These are phyloP conservation scores for Vesta saturnalis DNA, from an alignment of 2,888 invertebrate genomes.

Conservation along the genomic window DNA sequence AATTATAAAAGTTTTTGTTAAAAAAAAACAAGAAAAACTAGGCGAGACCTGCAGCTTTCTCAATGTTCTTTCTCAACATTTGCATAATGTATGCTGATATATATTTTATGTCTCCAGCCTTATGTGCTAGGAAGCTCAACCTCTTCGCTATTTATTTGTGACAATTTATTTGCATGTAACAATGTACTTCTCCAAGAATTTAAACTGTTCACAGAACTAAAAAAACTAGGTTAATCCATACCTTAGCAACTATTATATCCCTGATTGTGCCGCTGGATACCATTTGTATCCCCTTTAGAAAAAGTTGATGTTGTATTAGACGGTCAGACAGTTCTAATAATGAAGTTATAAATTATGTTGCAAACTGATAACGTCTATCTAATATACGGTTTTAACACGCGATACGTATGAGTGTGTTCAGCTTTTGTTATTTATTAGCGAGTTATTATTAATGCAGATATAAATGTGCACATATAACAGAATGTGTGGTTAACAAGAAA, in stretches of 20 bases:
- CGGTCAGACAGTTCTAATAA: too few species aligned
- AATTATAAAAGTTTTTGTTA: slow-evolving; percentile 51
- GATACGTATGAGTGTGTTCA: neutral
- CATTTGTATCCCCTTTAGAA: slow-evolving; percentile 24
- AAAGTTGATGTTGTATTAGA: too few species aligned
- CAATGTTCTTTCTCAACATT: slow-evolving; percentile 42
- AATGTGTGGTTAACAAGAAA: slow-evolving; percentile 12
- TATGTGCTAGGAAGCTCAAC: slow-evolving; percentile 44
- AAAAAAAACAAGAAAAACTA: slow-evolving; percentile 43
- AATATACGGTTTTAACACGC: neutral
- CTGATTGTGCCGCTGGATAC: slow-evolving; percentile 23
- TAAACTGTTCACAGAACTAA: slow-evolving; percentile 32
- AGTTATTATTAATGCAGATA: neutral
- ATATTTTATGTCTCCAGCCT: slow-evolving; percentile 52
- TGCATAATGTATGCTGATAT: slow-evolving; percentile 53
- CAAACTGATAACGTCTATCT: slow-evolving; percentile 7
- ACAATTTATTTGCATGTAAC: slow-evolving; percentile 55
- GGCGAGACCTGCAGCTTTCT: slow-evolving; percentile 44
- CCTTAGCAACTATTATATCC: slow-evolving; percentile 19
- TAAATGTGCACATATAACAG: too few species aligned
- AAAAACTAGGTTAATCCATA: slow-evolving; percentile 43
- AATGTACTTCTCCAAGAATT: slow-evolving; percentile 44
- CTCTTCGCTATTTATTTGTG: slow-evolving; percentile 50
- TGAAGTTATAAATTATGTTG: slow-evolving; percentile 20
- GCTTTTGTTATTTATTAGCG: too few species aligned